Conservation (phyloP, 2,113 vertebrate genomes). For the Nothobranchius furzeri region DNA sequence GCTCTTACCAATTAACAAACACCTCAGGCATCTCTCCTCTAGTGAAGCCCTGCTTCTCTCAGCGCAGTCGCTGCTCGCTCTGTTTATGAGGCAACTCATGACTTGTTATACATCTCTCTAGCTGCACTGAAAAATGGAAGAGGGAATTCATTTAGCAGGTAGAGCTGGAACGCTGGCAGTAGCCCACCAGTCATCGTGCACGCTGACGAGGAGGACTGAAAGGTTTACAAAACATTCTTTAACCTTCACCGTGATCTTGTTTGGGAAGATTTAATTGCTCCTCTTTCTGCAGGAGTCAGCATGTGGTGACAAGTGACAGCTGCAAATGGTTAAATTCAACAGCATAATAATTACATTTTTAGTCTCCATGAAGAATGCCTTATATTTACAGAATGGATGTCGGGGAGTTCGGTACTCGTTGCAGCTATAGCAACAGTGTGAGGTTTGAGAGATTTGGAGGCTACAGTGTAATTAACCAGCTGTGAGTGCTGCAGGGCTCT, state of each 20-base stretch:
- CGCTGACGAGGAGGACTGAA: slow-evolving; percentile 29
- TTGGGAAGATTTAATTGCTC: slow-evolving; percentile 24
- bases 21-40: slow-evolving; percentile 46
- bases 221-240: slow-evolving; percentile 21
- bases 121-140: slow-evolving; percentile 42
- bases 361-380: slow-evolving; percentile 22
- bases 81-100: slow-evolving; percentile 36
- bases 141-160: slow-evolving; percentile 44
- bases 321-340: slow-evolving; percentile 34
- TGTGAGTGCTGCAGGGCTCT: slow-evolving; percentile 24
- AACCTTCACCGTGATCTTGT: background rate
- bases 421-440: slow-evolving; percentile 32
- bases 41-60: slow-evolving; percentile 17
- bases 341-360: slow-evolving; percentile 37
- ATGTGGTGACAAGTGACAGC: slow-evolving; percentile 33
- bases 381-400: slow-evolving; percentile 25
- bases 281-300: slow-evolving; percentile 17
- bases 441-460: slow-evolving; percentile 23
- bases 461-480: slow-evolving; percentile 48
- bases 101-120: slow-evolving; percentile 39
- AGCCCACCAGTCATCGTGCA: slow-evolving; percentile 11
- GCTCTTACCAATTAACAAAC: slow-evolving; percentile 68
- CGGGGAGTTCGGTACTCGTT: slow-evolving; percentile 29
- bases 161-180: slow-evolving; percentile 35
- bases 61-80: slow-evolving; percentile 12